Base-by-base conservation (phyloP, 1,140 invertebrate genomes). In the Brachionus angularis region DNA sequence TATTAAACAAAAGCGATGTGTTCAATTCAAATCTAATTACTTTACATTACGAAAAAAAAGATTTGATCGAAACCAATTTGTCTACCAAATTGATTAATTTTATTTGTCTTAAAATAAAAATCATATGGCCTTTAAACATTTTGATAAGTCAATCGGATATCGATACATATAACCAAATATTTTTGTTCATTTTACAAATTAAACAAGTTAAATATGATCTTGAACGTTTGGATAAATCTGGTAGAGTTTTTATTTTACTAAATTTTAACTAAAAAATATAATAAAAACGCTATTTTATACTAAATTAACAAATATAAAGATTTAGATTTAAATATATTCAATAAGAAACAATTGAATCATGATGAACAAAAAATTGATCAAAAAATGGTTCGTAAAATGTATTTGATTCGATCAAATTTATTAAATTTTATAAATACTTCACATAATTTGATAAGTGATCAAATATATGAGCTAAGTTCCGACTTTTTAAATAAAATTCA, bases 201-300 rank as follows among this genome's bases (percentile, higher is more conserved):
- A 67, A 67, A 47, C 62, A 67, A 18, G 62, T 67, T n/a, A 67
- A 67, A 50, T 31, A 67, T 31, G 42, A 50, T 33, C 25, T 67
- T 16, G 62, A 67, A 47, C 27, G 62, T 25, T 16, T 67, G 1
- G 62, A 67, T 10, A 50, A 47, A 47, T 21, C 42, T 31, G 62
- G 62, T 67, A 42, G 16, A 16, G 10, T 16, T 10, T 16, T 16
- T n/a, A n/a, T n/a, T n/a, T n/a, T 42, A 42, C 39, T 42, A 16
- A 16, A 42, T 10, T 42, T 42, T 42, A 16, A 42, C 10, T 44
- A 14, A 21, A 36, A 23, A 50, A 21, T 23, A 8, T 23, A 27
- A 8, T 25, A 10, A 50, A 14, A 7, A 14, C 21, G 14, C 2
- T 25, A 50, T 12, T 14, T 14, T 42, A 14, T 5, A 7, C 2